A percentile compares a stretch with the other conserved stretches of the same genome.
Conservation (phyloP, 2,113 vertebrate species). For the Varanus salvator region DNA sequence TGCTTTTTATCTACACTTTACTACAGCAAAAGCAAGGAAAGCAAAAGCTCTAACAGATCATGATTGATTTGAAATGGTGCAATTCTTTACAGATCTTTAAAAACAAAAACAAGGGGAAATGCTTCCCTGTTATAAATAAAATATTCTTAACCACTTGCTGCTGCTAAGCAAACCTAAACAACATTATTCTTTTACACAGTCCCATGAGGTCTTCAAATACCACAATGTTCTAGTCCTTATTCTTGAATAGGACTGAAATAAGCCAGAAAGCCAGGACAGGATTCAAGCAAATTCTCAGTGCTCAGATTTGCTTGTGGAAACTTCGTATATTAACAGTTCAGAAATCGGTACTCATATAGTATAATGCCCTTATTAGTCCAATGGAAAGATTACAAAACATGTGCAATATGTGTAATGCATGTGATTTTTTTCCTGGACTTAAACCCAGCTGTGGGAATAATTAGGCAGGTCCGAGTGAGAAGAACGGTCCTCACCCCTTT, state of each 20-base stretch:
- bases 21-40: not conserved
- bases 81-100: not conserved
- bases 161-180: not conserved
- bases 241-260: not conserved
- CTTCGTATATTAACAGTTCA: too few relatives aligned
- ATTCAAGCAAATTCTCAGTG: not conserved
- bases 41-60: not conserved
- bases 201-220: not conserved
- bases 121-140: accelerated
- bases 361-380: too few relatives aligned
- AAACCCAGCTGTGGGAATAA: too few relatives aligned
- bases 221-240: not conserved
- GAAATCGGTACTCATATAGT: too few relatives aligned
- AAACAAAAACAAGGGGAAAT: not conserved
- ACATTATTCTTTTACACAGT: not conserved
- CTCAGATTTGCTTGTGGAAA: not conserved
- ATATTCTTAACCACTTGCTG: not conserved
- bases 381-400: too few relatives aligned
- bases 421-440: too few relatives aligned
- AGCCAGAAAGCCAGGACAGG: not conserved
- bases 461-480: too few relatives aligned
- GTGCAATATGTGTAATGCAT: too few relatives aligned
- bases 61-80: not conserved
- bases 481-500: too few relatives aligned
- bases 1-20: not conserved